Percentiles rank a stretch among this genome's conserved stretches.
Evolutionary conservation across 1,140 invertebrate species (phyloP).

Genomic region (Brachystomella parvula): DNA sequence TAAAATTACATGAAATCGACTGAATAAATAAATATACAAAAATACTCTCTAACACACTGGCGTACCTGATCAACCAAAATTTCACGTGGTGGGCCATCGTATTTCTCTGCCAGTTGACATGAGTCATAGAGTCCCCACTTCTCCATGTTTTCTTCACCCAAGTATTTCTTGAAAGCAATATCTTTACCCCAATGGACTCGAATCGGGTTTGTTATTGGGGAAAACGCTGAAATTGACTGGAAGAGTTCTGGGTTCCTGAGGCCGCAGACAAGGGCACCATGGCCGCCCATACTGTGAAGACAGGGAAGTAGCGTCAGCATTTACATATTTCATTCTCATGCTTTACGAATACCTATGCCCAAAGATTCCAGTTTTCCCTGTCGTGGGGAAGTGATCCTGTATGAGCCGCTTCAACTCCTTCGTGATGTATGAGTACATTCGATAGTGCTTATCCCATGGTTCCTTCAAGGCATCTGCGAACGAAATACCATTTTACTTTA

Average conservation of each 20-base stretch:
- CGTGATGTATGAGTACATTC: conserved; percentile 95
- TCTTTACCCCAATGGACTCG: conserved; percentile 74
- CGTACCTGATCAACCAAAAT: conserved; percentile 85
- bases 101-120: conserved; percentile 68
- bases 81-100: conserved; percentile 72
- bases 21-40: background rate
- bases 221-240: conserved; percentile 88
- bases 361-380: conserved; percentile 40
- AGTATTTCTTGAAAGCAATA: conserved; percentile 78
- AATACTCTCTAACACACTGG: conserved; percentile 15
- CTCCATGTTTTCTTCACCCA: conserved; percentile 57
- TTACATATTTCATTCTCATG: background rate
- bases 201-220: conserved; percentile 86
- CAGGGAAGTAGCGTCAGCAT: background rate
- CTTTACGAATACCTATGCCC: conserved; percentile 40
- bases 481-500: background rate
- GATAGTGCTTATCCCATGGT: conserved; percentile 88
- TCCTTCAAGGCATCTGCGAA: conserved; percentile 66
- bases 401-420: conserved; percentile 77
- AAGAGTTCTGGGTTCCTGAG: conserved; percentile 87
- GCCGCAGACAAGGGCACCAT: conserved; percentile 86
- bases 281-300: conserved; percentile 82
- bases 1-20: conserved; percentile 10
- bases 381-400: conserved; percentile 45
- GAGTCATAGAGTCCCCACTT: conserved; percentile 85